Evolutionary conservation across 1,140 invertebrate species (phyloP).

Genomic region (Lineus longissimus): DNA sequence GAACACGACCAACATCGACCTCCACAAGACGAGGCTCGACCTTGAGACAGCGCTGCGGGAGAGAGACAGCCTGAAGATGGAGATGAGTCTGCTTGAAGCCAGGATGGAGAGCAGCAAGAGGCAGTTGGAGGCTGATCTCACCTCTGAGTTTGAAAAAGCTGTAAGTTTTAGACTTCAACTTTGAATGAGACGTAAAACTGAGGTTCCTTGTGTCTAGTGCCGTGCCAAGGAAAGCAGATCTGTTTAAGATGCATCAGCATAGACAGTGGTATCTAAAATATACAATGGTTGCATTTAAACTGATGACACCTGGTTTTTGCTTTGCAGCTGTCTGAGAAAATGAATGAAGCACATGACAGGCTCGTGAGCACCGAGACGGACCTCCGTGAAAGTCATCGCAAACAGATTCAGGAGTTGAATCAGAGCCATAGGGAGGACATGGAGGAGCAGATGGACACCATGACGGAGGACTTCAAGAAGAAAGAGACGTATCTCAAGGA

Average conservation of each 20-base stretch:
- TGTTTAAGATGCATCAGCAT: neutral
- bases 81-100: conserved; percentile 46
- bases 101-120: conserved; percentile 41
- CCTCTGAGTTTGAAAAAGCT: conserved; percentile 43
- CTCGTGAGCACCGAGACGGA: conserved; percentile 28
- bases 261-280: no score
- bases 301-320: no score
- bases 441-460: conserved; percentile 29
- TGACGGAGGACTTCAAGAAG: conserved; percentile 32
- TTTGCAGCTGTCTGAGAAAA: conserved; percentile 40
- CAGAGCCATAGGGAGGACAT: conserved; percentile 33
- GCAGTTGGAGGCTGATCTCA: conserved; percentile 40
- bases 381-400: conserved; percentile 30
- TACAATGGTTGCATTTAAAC: no score
- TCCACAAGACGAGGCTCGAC: neutral
- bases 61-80: conserved; percentile 44
- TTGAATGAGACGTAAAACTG: no score
- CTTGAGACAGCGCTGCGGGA: neutral
- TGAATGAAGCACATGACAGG: conserved; percentile 31
- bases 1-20: neutral
- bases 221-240: neutral
- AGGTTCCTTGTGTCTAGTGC: no score
- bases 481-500: conserved; percentile 31
- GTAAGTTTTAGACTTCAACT: conserved; percentile 15
- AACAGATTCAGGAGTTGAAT: conserved; percentile 34